Evolutionary conservation across 2,797 vertebrate species (phyloP).

Genomic region (Anabacerthia variegaticeps): DNA sequence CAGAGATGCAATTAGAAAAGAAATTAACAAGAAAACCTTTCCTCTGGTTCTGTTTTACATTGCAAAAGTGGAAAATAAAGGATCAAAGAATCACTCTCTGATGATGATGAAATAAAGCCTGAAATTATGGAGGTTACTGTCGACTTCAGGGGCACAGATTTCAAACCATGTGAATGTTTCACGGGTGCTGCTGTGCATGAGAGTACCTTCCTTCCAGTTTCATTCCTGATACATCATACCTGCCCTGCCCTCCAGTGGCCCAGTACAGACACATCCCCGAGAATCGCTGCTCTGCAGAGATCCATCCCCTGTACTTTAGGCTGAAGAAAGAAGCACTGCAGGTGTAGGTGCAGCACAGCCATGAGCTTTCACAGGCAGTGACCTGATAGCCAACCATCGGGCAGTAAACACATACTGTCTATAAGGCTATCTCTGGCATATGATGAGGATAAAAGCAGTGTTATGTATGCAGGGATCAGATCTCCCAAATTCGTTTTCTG

Average conservation of each 20-base stretch:
- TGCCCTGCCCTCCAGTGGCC: constrained; percentile 49
- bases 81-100: not conserved
- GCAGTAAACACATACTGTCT: not conserved
- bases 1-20: not conserved
- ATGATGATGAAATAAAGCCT: not conserved
- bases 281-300: not conserved
- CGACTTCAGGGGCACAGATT: not conserved
- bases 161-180: not conserved
- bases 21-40: not conserved
- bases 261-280: not conserved
- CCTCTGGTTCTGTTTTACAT: not conserved
- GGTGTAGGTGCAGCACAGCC: not conserved
- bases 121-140: not conserved
- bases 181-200: not conserved
- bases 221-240: not conserved
- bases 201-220: not conserved
- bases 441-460: not conserved
- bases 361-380: not conserved
- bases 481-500: not conserved
- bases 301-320: not conserved
- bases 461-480: not conserved
- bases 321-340: not conserved
- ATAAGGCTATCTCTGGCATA: not conserved
- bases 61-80: not conserved
- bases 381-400: not conserved